phyloP scores from a whole-genome alignment of 2,797 vertebrate species.

The Sebastolobus altivelis region DNA sequence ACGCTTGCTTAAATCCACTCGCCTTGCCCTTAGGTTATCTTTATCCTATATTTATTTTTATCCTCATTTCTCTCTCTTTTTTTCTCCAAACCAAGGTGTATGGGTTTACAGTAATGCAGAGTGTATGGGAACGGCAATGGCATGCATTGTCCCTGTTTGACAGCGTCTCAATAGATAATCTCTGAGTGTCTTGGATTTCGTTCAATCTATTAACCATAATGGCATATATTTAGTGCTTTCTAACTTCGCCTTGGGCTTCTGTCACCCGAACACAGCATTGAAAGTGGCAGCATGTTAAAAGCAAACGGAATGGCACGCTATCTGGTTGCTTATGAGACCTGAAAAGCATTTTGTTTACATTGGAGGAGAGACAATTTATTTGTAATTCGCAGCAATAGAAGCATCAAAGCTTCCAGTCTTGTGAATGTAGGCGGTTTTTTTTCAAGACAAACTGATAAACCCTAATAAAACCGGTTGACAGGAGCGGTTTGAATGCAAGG shows the following conservation, averaged over 20 bases:
- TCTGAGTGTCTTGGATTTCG: conserved; percentile 81
- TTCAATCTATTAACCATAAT: conserved; percentile 85
- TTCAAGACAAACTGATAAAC: conserved; percentile 56
- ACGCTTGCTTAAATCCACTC: conserved; percentile 71
- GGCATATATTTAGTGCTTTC: conserved; percentile 84
- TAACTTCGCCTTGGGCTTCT: conserved; percentile 85
- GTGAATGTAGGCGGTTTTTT: conserved; percentile 47
- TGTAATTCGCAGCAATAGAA: conserved; percentile 58
- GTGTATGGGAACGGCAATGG: conserved; percentile 66
- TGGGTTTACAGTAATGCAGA: conserved; percentile 72
- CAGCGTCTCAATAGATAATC: conserved; percentile 84
- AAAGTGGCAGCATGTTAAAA: conserved; percentile 80
- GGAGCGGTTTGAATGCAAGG: conserved; percentile 36
- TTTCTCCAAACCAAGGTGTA: conserved; percentile 71
- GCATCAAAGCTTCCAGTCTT: conserved; percentile 48
- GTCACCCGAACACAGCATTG: conserved; percentile 76
- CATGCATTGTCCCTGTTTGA: conserved; percentile 80
- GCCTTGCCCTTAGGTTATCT: conserved; percentile 78
- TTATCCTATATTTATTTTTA: conserved; percentile 81
- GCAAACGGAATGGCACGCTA: conserved; percentile 60
- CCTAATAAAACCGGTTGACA: conserved; percentile 59
- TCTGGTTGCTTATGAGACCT: conserved; percentile 70
- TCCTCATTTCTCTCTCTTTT: conserved; percentile 59
- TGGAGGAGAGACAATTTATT: conserved; percentile 71
- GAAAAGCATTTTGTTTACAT: conserved; percentile 82